These are phyloP conservation scores for Proales similis DNA, from an alignment of 1,140 invertebrate species.

Conservation along the genomic window DNA sequence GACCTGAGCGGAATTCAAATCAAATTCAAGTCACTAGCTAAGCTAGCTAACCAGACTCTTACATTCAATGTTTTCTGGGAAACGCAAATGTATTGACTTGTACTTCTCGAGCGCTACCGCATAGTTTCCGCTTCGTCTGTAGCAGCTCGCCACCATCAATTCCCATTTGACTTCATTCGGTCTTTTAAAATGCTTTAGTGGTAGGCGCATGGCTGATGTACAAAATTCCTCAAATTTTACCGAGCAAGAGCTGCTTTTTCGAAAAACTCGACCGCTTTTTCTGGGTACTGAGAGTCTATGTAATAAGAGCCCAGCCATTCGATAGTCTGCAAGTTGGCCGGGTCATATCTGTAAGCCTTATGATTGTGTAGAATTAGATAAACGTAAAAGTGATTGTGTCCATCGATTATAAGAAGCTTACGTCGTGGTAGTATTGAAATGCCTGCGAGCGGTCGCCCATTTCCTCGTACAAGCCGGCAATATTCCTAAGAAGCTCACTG, in stretches of 20 bases:
- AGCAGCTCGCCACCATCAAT: slow-evolving; percentile 73
- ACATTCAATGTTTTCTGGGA: slow-evolving; percentile 79
- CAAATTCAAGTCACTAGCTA: neutral
- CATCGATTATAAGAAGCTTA: slow-evolving; percentile 50
- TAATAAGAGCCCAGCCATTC: slow-evolving; percentile 81
- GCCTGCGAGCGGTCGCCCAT: slow-evolving; percentile 81
- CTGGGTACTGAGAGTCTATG: slow-evolving; percentile 76
- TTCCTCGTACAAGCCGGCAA: slow-evolving; percentile 75
- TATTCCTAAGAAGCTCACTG: slow-evolving; percentile 68
- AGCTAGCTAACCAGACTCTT: slow-evolving; percentile 41
- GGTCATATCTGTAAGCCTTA: slow-evolving; percentile 76
- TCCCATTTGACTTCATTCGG: slow-evolving; percentile 75
- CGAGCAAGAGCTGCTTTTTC: slow-evolving; percentile 76
- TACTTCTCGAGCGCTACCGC: slow-evolving; percentile 72
- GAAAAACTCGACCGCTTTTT: slow-evolving; percentile 80
- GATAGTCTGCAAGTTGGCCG: slow-evolving; percentile 77
- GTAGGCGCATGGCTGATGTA: too few species aligned
- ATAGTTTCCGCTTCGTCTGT: slow-evolving; percentile 72
- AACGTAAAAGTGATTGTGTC: neutral
- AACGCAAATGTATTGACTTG: slow-evolving; percentile 66
- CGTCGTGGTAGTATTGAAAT: slow-evolving; percentile 82
- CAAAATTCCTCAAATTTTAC: too few species aligned
- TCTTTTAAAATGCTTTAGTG: slow-evolving; percentile 50
- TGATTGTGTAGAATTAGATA: slow-evolving; percentile 40
- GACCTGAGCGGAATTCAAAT: slow-evolving; percentile 48